phyloP scores from a whole-genome alignment of 2,113 vertebrate species.

The Otus sunia region DNA sequence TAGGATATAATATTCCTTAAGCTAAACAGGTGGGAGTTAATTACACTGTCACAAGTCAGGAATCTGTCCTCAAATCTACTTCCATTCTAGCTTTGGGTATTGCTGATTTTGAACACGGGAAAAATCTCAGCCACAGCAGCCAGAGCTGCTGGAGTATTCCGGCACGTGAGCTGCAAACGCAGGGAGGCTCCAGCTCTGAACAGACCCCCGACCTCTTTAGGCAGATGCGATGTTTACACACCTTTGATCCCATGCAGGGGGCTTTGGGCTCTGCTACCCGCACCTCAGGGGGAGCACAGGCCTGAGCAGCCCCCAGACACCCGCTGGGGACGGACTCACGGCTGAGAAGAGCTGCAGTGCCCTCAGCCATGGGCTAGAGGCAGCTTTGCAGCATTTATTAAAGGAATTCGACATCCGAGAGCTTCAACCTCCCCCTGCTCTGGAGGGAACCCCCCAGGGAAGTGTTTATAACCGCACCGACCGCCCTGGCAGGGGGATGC shows the following conservation, averaged over 20 bases:
- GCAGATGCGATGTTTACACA: fast-evolving
- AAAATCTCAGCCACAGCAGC: not conserved
- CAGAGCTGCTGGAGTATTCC: fast-evolving
- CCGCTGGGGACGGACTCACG: fast-evolving
- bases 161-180: fast-evolving
- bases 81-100: fast-evolving
- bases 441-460: fast-evolving
- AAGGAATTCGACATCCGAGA: fast-evolving
- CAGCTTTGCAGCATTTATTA: fast-evolving
- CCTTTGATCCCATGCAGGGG: fast-evolving
- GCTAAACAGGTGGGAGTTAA: fast-evolving
- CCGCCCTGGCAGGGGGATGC: too few species aligned
- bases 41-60: fast-evolving
- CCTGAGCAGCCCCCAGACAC: fast-evolving
- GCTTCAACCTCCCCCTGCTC: too few species aligned
- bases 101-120: fast-evolving
- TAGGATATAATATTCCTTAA: too few species aligned
- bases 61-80: not conserved
- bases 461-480: too few species aligned
- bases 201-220: fast-evolving
- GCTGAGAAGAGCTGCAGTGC: fast-evolving
- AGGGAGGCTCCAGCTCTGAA: not conserved
- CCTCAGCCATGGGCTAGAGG: fast-evolving
- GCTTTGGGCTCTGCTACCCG: fast-evolving
- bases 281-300: fast-evolving